A percentile compares a stretch with the other conserved stretches of the same genome.
These are phyloP conservation scores for Branchellion lobata DNA, from an alignment of 2,888 invertebrate genomes.

Conservation along the genomic window DNA sequence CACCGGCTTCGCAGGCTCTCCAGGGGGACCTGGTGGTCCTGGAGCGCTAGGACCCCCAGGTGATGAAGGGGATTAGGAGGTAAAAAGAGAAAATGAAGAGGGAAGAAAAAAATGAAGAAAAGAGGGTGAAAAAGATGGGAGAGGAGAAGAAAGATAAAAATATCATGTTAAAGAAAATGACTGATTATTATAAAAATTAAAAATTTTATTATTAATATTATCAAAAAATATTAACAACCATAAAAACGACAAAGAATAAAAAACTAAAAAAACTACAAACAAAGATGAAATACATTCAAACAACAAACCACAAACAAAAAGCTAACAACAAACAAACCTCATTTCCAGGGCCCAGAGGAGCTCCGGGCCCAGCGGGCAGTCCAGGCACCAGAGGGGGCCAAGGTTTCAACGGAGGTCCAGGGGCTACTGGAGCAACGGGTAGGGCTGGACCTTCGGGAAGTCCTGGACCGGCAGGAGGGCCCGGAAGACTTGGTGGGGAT, in stretches of 20 bases:
- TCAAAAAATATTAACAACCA: no score
- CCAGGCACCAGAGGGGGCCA: slow-evolving; percentile 26
- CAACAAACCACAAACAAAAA: no score
- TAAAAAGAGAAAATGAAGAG: no score
- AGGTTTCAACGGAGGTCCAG: slow-evolving; percentile 43
- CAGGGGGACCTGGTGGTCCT: background rate
- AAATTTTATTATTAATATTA: background rate
- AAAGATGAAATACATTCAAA: no score
- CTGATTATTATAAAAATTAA: background rate
- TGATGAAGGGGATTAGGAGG: no score
- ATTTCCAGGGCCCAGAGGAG: slow-evolving; percentile 3
- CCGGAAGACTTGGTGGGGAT: slow-evolving; percentile 24
- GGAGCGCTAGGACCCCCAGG: background rate
- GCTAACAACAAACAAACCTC: no score
- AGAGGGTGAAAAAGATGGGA: no score
- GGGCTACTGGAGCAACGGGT: slow-evolving; percentile 48
- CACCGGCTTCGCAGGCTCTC: background rate
- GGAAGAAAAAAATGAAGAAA: no score
- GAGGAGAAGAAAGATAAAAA: no score
- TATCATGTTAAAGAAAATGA: no score
- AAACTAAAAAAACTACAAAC: background rate
- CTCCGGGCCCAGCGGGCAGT: slow-evolving; percentile 4
- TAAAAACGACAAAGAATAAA: background rate
- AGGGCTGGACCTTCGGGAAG: slow-evolving; percentile 43
- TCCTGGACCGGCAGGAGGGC: slow-evolving; percentile 11